Percentiles rank a stretch among this genome's conserved stretches.
Evolutionary conservation across 2,888 invertebrate species (phyloP).

Genomic region (Sussaba pulchella): DNA sequence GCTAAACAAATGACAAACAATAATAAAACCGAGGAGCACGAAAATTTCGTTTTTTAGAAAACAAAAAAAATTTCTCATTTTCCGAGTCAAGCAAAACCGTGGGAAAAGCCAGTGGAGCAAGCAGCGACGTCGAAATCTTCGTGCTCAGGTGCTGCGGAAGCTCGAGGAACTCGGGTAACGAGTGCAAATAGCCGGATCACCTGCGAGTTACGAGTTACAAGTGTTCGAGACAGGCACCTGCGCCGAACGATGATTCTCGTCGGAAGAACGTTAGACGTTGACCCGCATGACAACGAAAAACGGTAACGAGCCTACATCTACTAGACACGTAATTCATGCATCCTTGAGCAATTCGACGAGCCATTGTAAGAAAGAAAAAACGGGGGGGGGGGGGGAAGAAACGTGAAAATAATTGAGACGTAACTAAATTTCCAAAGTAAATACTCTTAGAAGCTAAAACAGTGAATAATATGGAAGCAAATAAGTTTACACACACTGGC

Average conservation of each 20-base stretch:
- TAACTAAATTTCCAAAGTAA: conserved; percentile 23
- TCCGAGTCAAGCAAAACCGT: conserved; percentile 20
- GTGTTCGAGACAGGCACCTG: conserved; percentile 45
- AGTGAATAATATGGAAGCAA: neutral
- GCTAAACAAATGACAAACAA: too few relatives aligned
- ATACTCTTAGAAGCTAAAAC: conserved; percentile 34
- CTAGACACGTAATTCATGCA: neutral
- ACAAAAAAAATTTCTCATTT: neutral
- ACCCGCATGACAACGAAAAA: conserved; percentile 29
- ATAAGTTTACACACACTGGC: conserved; percentile 40
- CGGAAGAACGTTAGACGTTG: conserved; percentile 8
- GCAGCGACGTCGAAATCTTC: conserved; percentile 44
- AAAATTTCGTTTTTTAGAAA: too few relatives aligned
- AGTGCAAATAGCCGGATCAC: conserved; percentile 70
- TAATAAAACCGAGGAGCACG: too few relatives aligned
- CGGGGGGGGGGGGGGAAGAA: neutral
- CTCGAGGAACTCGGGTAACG: conserved; percentile 61
- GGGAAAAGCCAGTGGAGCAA: conserved; percentile 64
- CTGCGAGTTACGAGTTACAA: conserved; percentile 70
- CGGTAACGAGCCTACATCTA: conserved; percentile 6
- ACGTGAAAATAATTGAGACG: conserved; percentile 12
- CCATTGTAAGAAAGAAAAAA: neutral
- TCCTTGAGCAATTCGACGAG: neutral
- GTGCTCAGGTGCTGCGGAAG: conserved; percentile 76
- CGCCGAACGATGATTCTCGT: conserved; percentile 31